phyloP scores from a whole-genome alignment of 2,888 invertebrate species.

The Bellardia bayeri region DNA sequence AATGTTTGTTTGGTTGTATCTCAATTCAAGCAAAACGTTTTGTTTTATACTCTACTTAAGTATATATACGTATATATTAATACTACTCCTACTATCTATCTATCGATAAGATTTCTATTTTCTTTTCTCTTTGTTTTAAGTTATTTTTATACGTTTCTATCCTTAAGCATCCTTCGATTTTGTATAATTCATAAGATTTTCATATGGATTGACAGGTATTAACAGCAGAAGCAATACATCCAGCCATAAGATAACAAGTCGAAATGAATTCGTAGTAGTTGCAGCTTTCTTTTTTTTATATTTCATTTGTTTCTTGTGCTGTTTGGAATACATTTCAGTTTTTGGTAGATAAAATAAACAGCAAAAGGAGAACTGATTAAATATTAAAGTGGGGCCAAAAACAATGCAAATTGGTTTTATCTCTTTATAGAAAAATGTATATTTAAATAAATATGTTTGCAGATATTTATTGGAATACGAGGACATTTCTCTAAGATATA shows the following conservation, averaged over 20 bases:
- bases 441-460: slow-evolving; percentile 37
- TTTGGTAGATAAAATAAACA: slow-evolving; percentile 20
- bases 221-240: slow-evolving; percentile 48
- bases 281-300: neutral
- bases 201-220: slow-evolving; percentile 73
- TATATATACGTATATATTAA: neutral
- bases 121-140: slow-evolving; percentile 26
- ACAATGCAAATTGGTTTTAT: slow-evolving; percentile 52
- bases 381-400: slow-evolving; percentile 52
- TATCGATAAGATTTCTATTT: slow-evolving; percentile 29
- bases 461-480: slow-evolving; percentile 31
- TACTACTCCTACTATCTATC: slow-evolving; percentile 27
- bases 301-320: neutral
- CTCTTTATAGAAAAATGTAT: neutral
- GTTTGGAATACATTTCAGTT: slow-evolving; percentile 14
- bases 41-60: slow-evolving; percentile 32
- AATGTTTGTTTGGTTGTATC: neutral
- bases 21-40: slow-evolving; percentile 38
- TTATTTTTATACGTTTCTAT: slow-evolving; percentile 35
- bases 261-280: slow-evolving; percentile 2
- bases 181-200: slow-evolving; percentile 71
- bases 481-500: neutral
- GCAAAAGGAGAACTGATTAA: slow-evolving; percentile 40
- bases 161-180: slow-evolving; percentile 67
- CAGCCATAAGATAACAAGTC: slow-evolving; percentile 43